These are phyloP conservation scores for Nomada hirtipes DNA, from an alignment of 2,888 invertebrate species.

Conservation along the genomic window DNA sequence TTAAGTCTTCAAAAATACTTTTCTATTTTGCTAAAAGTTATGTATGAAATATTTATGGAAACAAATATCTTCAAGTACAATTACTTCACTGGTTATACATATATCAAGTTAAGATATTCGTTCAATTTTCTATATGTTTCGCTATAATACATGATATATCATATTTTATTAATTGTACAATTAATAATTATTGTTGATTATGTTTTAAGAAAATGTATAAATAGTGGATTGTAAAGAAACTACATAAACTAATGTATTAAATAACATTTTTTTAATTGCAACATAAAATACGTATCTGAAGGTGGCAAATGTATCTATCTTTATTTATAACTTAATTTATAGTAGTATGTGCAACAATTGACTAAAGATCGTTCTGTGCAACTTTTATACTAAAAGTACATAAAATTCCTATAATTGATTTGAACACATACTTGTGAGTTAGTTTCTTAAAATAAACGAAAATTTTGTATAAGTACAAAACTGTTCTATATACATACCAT, in stretches of 20 bases:
- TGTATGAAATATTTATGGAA: conserved; percentile 46
- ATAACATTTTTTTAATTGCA: neutral
- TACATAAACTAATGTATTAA: conserved; percentile 1
- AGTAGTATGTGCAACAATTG: conserved; percentile 35
- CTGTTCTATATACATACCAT: conserved; percentile 32
- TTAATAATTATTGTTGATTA: conserved; percentile 21
- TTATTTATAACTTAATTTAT: conserved; percentile 28
- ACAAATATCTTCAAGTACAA: conserved; percentile 19
- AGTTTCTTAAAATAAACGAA: conserved; percentile 28
- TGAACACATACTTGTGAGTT: conserved; percentile 29
- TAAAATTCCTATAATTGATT: conserved; percentile 25
- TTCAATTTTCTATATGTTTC: conserved; percentile 29
- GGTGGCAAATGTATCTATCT: neutral
- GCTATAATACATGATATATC: conserved; percentile 39
- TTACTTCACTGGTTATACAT: conserved; percentile 14
- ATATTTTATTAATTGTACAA: conserved; percentile 8
- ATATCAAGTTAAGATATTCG: conserved; percentile 20
- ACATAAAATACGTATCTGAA: neutral
- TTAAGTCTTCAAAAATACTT: conserved; percentile 27
- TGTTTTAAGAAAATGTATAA: conserved; percentile 8
- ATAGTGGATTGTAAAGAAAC: conserved; percentile 12
- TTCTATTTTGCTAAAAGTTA: conserved; percentile 6
- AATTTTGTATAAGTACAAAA: conserved; percentile 39
- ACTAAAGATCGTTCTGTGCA: conserved; percentile 4
- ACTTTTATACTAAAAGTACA: neutral